Base-by-base conservation (phyloP, 2,797 vertebrate species). In the Amphiprion clarkii region DNA sequence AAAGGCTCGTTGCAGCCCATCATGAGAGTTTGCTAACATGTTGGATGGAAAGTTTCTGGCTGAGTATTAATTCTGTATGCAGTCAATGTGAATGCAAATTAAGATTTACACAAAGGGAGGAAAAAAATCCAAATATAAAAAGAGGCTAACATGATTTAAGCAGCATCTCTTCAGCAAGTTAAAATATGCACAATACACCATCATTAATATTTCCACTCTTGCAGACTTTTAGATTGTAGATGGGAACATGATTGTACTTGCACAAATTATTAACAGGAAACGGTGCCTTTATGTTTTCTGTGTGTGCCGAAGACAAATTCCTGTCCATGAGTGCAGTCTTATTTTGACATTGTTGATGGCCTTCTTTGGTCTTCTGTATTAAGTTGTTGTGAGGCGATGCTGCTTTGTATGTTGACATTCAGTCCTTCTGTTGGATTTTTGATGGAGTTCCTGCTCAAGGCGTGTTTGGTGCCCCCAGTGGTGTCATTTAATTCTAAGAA, bases 391-490 rank as follows among this genome's bases (percentile, higher is more conserved):
- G 53, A 77, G 33, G 27, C 23, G 2, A 71, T 64, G 48, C 5
- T 4, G 1, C 17, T 67, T 57, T 55, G 48, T 25, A 36, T n/a
- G 5, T 25, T 51, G 23, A 29, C 52, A 36, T 9, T 8, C 5
- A 17, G 13, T 70, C 75, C 68, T 64, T 72, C 33, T 40, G 54
- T 71, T 72, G 78, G 54, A 31, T 49, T 55, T 65, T 39, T 65
- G 29, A 51, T 42, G 19, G 29, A 64, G 54, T 3, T 36, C 23
- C 74, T 56, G 64, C 69, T 75, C 39, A 27, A 49, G 42, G 71
- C 60, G 0, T 36, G 61, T 73, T 71, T 71, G 40, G 29, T 66
- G 61, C 74, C 74, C 25, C 52, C 49, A 56, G 78, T 67, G 76
- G 63, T 54, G 49, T 67, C 57, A 25, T 60, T 60, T 72, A 39